Percentiles rank a stretch among this genome's conserved stretches.
Conservation (phyloP, 1,140 invertebrate genomes). For the Drosophila trapezifrons region DNA sequence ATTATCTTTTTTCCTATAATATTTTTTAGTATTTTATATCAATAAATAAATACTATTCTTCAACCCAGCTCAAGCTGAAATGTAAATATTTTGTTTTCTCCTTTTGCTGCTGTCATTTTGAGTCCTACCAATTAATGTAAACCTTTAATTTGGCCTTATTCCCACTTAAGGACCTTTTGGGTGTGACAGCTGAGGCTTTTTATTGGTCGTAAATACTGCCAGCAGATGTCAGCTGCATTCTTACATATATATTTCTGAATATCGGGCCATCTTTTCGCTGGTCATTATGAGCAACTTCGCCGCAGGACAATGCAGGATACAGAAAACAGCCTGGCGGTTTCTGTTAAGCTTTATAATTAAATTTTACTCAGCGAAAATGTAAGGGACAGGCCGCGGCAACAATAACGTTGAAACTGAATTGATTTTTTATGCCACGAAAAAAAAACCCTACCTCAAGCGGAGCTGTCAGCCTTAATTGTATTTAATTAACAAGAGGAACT, state of each 20-base stretch:
- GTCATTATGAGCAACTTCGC: constrained; percentile 43
- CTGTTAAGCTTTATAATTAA: constrained; percentile 61
- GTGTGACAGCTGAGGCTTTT: constrained; percentile 29
- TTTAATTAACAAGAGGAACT: constrained; percentile 56
- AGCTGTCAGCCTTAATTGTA: constrained; percentile 59
- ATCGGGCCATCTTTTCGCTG: constrained; percentile 16
- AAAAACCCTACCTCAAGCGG: constrained; percentile 8
- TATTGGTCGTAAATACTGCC: constrained; percentile 47
- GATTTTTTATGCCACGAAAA: constrained; percentile 43
- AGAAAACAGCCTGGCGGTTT: constrained; percentile 13
- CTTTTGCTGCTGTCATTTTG: too few relatives aligned
- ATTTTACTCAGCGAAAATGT: constrained; percentile 46
- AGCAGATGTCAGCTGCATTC: constrained; percentile 42
- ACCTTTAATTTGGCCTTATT: constrained; percentile 24
- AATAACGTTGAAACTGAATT: constrained; percentile 23
- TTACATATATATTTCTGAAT: not conserved
- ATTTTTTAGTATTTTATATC: too few relatives aligned
- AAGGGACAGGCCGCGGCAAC: constrained; percentile 19
- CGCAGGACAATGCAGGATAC: constrained; percentile 41
- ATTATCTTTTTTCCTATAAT: too few relatives aligned
- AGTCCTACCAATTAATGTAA: not conserved
- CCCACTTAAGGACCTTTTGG: not conserved
- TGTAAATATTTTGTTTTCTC: too few relatives aligned
- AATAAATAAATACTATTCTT: too few relatives aligned
- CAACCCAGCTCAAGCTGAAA: too few relatives aligned